A percentile compares a stretch with the other conserved stretches of the same genome.
These are phyloP conservation scores for Lutraria rhynchaena DNA, from an alignment of 1,140 invertebrate species.

Conservation along the genomic window DNA sequence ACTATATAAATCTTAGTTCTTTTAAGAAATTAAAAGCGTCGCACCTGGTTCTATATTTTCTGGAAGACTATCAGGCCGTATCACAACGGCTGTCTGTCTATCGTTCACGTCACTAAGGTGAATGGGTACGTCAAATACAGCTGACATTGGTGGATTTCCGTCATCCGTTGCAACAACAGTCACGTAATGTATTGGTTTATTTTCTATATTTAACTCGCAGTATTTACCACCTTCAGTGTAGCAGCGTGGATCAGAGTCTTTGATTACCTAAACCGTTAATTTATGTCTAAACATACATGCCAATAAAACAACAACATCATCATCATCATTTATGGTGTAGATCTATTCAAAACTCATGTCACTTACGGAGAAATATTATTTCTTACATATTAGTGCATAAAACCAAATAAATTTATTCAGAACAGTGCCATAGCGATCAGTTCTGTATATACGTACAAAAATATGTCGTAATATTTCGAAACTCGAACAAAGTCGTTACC, in stretches of 20 bases:
- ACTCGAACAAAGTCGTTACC: too few relatives aligned
- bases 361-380: too few relatives aligned
- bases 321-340: too few relatives aligned
- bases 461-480: too few relatives aligned
- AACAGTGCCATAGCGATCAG: too few relatives aligned
- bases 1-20: too few relatives aligned
- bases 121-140: slow-evolving; percentile 61
- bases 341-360: too few relatives aligned
- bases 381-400: too few relatives aligned
- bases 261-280: slow-evolving; percentile 59
- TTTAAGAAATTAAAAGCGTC: neutral
- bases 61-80: slow-evolving; percentile 44
- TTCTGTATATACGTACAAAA: too few relatives aligned
- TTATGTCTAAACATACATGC: too few relatives aligned
- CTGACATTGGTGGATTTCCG: slow-evolving; percentile 47
- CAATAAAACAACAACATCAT: too few relatives aligned
- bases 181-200: slow-evolving; percentile 27
- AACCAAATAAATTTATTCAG: too few relatives aligned
- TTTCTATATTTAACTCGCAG: slow-evolving; percentile 62
- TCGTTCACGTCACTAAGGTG: slow-evolving; percentile 63
- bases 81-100: slow-evolving; percentile 48
- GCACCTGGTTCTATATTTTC: slow-evolving; percentile 63
- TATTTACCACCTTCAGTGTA: slow-evolving; percentile 49
- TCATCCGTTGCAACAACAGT: slow-evolving; percentile 62
- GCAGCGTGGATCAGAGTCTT: slow-evolving; percentile 57